Percentiles rank a stretch among this genome's conserved stretches.
These are phyloP conservation scores for Leptinotarsa texana DNA, from an alignment of 1,140 invertebrate species.

Conservation along the genomic window DNA sequence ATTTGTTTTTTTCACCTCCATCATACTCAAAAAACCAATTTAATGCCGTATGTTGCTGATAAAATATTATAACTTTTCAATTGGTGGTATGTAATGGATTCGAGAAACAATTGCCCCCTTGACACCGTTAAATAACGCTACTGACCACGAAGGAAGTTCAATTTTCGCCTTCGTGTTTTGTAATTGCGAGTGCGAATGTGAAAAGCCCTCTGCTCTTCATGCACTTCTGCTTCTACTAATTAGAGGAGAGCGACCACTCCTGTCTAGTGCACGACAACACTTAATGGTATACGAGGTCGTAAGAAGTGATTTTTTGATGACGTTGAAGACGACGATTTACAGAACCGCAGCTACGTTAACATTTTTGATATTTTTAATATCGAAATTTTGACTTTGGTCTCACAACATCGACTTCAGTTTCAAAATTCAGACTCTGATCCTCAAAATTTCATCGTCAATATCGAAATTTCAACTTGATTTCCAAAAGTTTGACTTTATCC, in stretches of 20 bases:
- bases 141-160: conserved; percentile 17
- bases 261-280: conserved; percentile 18
- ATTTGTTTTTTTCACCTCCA: too few species aligned
- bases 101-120: conserved; percentile 8
- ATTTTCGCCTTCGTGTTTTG: conserved; percentile 20
- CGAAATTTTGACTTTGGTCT: too few species aligned
- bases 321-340: too few species aligned
- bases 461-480: too few species aligned
- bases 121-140: conserved; percentile 8
- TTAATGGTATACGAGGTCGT: conserved; percentile 9
- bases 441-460: too few species aligned
- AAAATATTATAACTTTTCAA: conserved; percentile 13
- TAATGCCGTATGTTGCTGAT: neutral
- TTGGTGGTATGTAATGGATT: conserved; percentile 14
- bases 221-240: conserved; percentile 39
- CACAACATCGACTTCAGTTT: too few species aligned
- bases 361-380: too few species aligned
- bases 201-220: conserved; percentile 38
- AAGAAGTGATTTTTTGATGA: neutral
- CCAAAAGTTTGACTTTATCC: too few species aligned
- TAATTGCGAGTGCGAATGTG: conserved; percentile 41
- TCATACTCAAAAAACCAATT: neutral
- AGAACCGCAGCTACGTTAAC: too few species aligned
- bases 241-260: conserved; percentile 28
- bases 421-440: too few species aligned